phyloP scores from a whole-genome alignment of 1,140 invertebrate species.

The Philotrypesis tridentata region DNA sequence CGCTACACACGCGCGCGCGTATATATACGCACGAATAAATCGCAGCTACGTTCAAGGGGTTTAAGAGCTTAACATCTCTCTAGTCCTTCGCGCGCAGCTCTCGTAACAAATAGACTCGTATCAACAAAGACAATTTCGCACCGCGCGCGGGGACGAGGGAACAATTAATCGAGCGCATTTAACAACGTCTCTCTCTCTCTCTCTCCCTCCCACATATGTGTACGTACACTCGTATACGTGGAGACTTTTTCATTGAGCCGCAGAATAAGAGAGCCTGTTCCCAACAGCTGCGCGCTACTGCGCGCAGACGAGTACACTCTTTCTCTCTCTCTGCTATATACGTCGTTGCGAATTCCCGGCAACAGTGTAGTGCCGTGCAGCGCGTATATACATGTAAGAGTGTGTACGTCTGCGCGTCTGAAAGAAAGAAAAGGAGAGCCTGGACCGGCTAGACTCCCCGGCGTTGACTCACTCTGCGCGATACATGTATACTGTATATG shows the following conservation, averaged over 20 bases:
- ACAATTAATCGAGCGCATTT: conserved; percentile 9
- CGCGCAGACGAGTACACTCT: not conserved
- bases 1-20: not conserved
- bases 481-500: no score
- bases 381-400: no score
- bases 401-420: not conserved
- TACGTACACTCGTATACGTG: not conserved
- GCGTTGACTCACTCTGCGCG: conserved; percentile 50
- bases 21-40: not conserved
- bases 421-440: conserved; percentile 38
- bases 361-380: no score
- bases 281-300: conserved; percentile 48
- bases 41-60: not conserved
- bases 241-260: conserved; percentile 22
- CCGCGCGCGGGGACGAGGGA: not conserved
- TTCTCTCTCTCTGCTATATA: not conserved
- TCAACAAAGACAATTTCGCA: conserved; percentile 1
- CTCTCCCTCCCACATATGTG: not conserved
- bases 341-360: conserved; percentile 29
- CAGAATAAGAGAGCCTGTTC: not conserved
- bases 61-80: not conserved
- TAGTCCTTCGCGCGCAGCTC: not conserved
- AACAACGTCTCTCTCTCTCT: conserved; percentile 4
- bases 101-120: not conserved
- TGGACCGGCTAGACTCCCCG: conserved; percentile 48